Percentiles rank a stretch among this genome's conserved stretches.
These are phyloP conservation scores for Eilema sororculum DNA, from an alignment of 2,888 invertebrate species.

Conservation along the genomic window DNA sequence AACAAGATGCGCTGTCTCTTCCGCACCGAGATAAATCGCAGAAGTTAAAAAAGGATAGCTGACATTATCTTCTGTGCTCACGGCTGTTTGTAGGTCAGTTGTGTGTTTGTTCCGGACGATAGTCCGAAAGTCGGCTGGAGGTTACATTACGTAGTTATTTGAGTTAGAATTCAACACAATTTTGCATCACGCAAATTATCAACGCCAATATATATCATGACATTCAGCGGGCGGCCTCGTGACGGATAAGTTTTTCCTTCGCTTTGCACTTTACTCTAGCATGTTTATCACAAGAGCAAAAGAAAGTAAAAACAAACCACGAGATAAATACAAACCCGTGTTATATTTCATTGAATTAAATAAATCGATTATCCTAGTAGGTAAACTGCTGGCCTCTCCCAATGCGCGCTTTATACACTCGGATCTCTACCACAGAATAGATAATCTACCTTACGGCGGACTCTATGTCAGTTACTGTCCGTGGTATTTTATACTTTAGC, in stretches of 20 bases:
- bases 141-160: slow-evolving; percentile 81
- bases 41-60: slow-evolving; percentile 74
- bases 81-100: slow-evolving; percentile 86
- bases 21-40: slow-evolving; percentile 59
- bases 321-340: too few species aligned
- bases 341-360: too few species aligned
- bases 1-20: slow-evolving; percentile 76
- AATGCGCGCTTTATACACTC: too few species aligned
- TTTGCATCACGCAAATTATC: slow-evolving; percentile 51
- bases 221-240: slow-evolving; percentile 50
- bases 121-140: slow-evolving; percentile 86
- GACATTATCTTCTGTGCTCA: slow-evolving; percentile 76
- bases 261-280: slow-evolving; percentile 24
- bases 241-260: slow-evolving; percentile 35
- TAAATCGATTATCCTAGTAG: too few species aligned
- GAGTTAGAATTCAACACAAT: slow-evolving; percentile 67
- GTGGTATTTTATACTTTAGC: not conserved
- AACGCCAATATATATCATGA: slow-evolving; percentile 46
- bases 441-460: too few species aligned
- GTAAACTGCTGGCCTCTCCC: too few species aligned
- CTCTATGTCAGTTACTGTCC: too few species aligned
- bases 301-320: not conserved
- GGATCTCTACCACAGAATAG: too few species aligned
- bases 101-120: slow-evolving; percentile 85
- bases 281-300: not conserved